Base-by-base conservation (phyloP, 2,113 vertebrate genomes). In the Pithys albifrons region DNA sequence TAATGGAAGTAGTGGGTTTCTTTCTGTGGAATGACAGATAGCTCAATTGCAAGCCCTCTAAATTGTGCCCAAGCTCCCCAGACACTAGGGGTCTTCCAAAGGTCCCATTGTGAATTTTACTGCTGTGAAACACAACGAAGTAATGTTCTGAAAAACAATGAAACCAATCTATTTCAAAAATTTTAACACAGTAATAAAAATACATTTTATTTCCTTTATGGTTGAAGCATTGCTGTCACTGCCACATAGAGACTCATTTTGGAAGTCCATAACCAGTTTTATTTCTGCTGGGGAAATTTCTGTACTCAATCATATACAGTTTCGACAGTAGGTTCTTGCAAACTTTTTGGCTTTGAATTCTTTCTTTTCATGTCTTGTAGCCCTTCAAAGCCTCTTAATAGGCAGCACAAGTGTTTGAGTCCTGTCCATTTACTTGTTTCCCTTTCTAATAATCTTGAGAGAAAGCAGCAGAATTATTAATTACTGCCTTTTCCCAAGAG, bases 1-100 rank as follows among this genome's bases (percentile, higher is more conserved):
- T 91, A 93, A 96, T 91, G 69, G 57, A 91, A 94, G 57, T 4
- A 69, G 41, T 57, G 58, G 27, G 24, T 71, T 90, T 92, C 31
- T 31, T 86, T 88, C 37, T 61, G 48, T 84, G 39, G n/a, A 77
- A 90, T 92, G 29, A 41, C 54, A 85, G 71, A 88, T 57, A 73
- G 83, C 45, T 72, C 64, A 87, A 48, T 52, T 87, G 35, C 52
- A 91, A 89, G n/a, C 22, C 69, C 41, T 92, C 29, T 95, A 91
- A 84, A 93, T 88, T 81, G 52, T 89, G 41, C 19, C 51, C 9
- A 33, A 73, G 49, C 9, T 88, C 48, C 77, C 41, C 15, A 78
- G 51, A 61, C 12, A 75, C 14, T 27, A 55, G 24, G 19, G 33
- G 33, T 79, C 29, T 35, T 46, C 37, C 12, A 43, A 49, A 78